Percentiles rank a stretch among this genome's conserved stretches.
Conservation (phyloP, 2,113 vertebrate genomes). For the Zingel zingel region DNA sequence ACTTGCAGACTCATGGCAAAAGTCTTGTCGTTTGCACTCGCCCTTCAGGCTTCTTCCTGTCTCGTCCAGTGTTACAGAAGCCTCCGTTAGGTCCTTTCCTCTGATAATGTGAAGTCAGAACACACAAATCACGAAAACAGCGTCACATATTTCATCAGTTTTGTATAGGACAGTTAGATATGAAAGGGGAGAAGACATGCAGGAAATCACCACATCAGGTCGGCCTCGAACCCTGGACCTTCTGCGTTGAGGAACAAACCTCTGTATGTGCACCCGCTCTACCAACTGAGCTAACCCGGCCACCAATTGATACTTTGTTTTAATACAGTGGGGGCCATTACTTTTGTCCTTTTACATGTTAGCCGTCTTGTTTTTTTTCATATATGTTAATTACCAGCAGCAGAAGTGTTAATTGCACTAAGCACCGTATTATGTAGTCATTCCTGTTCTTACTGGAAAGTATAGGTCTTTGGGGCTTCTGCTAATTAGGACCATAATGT, state of each 20-base stretch:
- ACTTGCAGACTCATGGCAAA: background rate
- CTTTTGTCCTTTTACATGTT: background rate
- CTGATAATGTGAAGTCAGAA: background rate
- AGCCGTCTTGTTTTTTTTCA: background rate
- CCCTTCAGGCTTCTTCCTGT: background rate
- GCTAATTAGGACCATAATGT: constrained; percentile 17
- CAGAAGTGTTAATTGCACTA: constrained; percentile 14
- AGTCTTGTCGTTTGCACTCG: background rate
- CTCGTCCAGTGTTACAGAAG: background rate
- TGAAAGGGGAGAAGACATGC: too few species aligned
- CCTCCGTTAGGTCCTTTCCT: background rate
- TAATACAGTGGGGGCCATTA: background rate
- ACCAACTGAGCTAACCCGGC: too few species aligned
- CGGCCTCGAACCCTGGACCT: too few species aligned
- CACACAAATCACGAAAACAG: background rate
- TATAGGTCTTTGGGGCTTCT: constrained; percentile 15
- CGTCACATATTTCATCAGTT: background rate
- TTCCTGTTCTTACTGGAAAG: too few species aligned
- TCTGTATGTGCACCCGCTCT: too few species aligned
- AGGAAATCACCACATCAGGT: too few species aligned
- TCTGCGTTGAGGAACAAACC: too few species aligned
- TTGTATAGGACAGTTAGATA: too few species aligned
- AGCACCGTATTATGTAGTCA: background rate
- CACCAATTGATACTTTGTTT: background rate
- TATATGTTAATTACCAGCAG: background rate